Evolutionary conservation across 2,888 invertebrate genomes (phyloP).

Genomic region (Rhaphigaster nebulosa): DNA sequence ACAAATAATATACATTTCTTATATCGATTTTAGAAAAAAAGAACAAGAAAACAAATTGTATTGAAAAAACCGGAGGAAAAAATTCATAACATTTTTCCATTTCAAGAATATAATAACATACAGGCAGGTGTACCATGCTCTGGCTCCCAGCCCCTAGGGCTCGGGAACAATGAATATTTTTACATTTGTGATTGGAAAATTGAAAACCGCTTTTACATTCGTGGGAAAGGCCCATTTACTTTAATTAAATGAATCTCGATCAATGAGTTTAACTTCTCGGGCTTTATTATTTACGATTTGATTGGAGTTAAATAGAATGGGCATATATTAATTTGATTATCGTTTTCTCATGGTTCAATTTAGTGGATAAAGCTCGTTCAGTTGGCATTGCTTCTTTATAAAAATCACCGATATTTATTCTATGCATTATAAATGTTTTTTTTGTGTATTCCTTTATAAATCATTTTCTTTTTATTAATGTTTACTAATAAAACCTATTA

Average conservation of each 20-base stretch:
- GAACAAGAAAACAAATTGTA: neutral
- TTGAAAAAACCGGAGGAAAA: neutral
- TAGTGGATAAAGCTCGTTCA: too few relatives aligned
- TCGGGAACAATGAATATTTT: conserved; percentile 4
- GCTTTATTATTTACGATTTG: neutral
- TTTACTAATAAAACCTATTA: too few relatives aligned
- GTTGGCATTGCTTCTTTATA: too few relatives aligned
- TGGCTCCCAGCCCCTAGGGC: neutral
- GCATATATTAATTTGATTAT: neutral
- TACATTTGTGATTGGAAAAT: conserved; percentile 14
- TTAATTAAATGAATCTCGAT: neutral
- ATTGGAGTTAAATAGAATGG: neutral
- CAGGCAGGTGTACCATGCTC: neutral
- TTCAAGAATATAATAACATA: conserved; percentile 5
- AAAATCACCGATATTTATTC: too few relatives aligned
- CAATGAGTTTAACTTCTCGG: neutral
- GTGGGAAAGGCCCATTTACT: neutral
- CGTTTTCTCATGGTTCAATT: too few relatives aligned
- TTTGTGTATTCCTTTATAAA: too few relatives aligned
- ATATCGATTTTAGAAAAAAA: neutral
- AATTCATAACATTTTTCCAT: conserved; percentile 13
- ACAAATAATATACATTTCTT: too few relatives aligned
- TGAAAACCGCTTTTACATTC: conserved; percentile 14
- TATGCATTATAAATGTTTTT: too few relatives aligned
- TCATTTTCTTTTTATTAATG: too few relatives aligned